Evolutionary conservation across 2,797 vertebrate species (phyloP), one percentile per base, ranked within the genome.

Genomic region (Melanotaenia pygmaea): DNA sequence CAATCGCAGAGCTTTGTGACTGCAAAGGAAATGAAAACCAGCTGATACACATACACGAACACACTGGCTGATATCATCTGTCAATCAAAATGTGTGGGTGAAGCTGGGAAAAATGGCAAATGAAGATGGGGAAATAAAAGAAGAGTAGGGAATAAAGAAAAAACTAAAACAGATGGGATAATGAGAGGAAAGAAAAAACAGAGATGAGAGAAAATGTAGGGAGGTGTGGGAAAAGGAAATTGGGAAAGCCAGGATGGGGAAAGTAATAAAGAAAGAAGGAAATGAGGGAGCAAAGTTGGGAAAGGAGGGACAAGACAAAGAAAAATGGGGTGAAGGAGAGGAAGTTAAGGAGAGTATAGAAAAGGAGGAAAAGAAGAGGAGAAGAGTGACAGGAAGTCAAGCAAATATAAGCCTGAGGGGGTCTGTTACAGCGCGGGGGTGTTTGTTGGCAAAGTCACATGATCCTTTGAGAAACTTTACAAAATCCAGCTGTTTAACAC

Each of bases 401-500:
- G 37, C 61, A 65, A 74, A 71, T 56, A 20, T 63, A 60, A 80
- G 64, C 8, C 47, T 56, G 63, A 32, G 60, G 63, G 73, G 70
- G 66, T 59, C 35, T 12, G 45, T 24, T 16, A 50, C 4, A 45
- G 34, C 24, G 59, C 0, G 72, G 59, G 66, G 77, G 59, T 20
- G 67, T 58, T 60, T 60, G 66, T 62, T 74, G 72, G 75, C 60
- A 61, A 28, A 37, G 78, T 82, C 70, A 83, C 65, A 77, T 66
- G 77, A 77, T 61, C 16, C 51, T 71, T 51, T 56, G 47, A 64
- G 24, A 59, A 63, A 26, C 22, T 70, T 76, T 64, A 86, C 64
- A 74, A 10, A 81, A 86, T 83, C 35, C 86, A 88, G 80, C 86
- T 86, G 84, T 64, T 68, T 11, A 26, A 35, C 63, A 20, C 34